Evolutionary conservation across 2,797 vertebrate genomes (phyloP), one percentile per base, ranked within the genome.

Genomic region (Catharus ustulatus): DNA sequence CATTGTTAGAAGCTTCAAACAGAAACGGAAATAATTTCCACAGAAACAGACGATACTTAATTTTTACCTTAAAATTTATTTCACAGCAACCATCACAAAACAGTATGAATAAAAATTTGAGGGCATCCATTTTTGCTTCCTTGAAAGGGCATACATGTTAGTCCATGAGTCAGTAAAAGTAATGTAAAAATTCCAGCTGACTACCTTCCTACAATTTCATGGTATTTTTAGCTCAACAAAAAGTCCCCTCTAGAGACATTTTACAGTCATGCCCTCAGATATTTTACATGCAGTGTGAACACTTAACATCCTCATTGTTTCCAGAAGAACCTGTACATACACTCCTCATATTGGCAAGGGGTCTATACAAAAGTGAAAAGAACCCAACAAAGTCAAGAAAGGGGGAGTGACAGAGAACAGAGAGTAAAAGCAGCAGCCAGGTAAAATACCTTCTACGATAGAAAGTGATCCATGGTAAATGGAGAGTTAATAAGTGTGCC

Each of bases 161-260:
- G 15, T 71, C 11, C 22, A 26, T 40, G 22, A 89, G 51, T 85
- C 78, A 94, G 46, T 80, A 93, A 45, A 79, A 1, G 12, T 3
- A 78, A 77, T 57, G 62, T 43, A 57, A 93, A 92, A 93, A 86
- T 90, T 84, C 77, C 91, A 86, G 21, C 57, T 90, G 93, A 88
- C 90, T 76, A 86, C 46, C 67, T 40, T 84, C 74, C 57, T 73
- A 11, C 40, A 81, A 86, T 63, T 90, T 78, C 14, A 69, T 1
- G 19, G 74, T 81, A 91, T 73, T 93, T 88, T 91, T 80, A 91
- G 46, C 59, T 73, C 67, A 79, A 86, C 30, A 93, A 18, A 24
- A 86, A 91, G 62, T 78, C 71, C 83, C 63, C 12, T 86, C 59
- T 51, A 38, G 74, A 68, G 49, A 74, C 2, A 5, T 62, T 83